Percentiles rank a stretch among this genome's conserved stretches.
Evolutionary conservation across 1,140 invertebrate species (phyloP).

Genomic region (Hypsibius dujardini): DNA sequence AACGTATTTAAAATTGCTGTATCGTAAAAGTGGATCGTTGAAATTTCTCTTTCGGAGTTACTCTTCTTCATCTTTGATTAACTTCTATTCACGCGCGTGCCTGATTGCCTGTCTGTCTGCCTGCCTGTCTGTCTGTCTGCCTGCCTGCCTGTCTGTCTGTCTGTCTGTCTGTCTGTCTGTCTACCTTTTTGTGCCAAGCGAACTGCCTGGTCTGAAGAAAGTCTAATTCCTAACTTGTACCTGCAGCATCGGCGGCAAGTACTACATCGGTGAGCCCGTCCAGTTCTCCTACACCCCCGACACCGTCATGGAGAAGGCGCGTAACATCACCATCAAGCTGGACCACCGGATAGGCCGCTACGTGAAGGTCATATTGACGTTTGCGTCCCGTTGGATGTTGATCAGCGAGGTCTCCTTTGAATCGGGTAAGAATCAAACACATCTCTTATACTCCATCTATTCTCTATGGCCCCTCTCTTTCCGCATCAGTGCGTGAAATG

Average conservation of each 20-base stretch:
- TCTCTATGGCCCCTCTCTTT: not conserved
- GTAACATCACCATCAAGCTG: slow-evolving; percentile 63
- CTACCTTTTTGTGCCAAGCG: no score
- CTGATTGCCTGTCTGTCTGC: no score
- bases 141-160: no score
- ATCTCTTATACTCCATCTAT: not conserved
- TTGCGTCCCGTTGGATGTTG: slow-evolving; percentile 68
- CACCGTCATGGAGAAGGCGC: slow-evolving; percentile 56
- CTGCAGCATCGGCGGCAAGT: slow-evolving; percentile 63
- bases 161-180: no score
- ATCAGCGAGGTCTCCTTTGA: slow-evolving; percentile 54
- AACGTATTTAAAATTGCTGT: no score
- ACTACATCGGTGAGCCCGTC: slow-evolving; percentile 54
- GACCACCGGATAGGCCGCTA: slow-evolving; percentile 61
- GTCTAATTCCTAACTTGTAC: no score
- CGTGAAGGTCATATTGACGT: slow-evolving; percentile 58
- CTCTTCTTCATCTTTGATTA: no score
- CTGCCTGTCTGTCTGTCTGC: no score
- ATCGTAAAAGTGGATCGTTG: no score
- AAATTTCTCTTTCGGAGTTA: no score
- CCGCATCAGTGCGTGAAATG: slow-evolving; percentile 6
- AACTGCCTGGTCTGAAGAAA: no score
- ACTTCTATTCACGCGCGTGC: no score
- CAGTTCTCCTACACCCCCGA: slow-evolving; percentile 56
- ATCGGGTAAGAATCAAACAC: slow-evolving; percentile 25